Evolutionary conservation across 1,140 invertebrate species (phyloP), one percentile per base, ranked within the genome.

Genomic region (Bombyx mandarina): DNA sequence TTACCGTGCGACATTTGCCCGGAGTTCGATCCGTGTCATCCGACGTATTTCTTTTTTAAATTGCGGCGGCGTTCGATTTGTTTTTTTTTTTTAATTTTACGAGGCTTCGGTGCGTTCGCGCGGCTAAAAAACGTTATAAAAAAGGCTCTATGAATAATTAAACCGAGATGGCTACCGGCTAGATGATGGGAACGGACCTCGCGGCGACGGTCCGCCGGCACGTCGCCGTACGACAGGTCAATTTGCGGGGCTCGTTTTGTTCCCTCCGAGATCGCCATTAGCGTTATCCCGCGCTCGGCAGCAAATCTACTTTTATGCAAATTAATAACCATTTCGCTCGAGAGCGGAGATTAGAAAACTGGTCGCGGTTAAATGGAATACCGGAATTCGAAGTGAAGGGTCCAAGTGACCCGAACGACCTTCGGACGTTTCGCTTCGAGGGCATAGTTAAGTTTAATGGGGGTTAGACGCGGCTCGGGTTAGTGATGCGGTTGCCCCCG

Each of bases 1-100:
- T 86, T 85, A 86, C 77, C 74, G 74, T 79, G 81, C 83, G 83
- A 83, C 81, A 84, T 86, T 86, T 86, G 81, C 83, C 83, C 81
- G 80, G 83, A 86, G 83, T 86, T 86, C 83, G 81, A 83, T 83
- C 80, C 80, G 82, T 86, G 83, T 86, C 83, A 85, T 86, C 77
- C 76, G 80, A 84, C 82, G 75, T 83, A 83, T 83, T 84, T 79
- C 79, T 86, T 82, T 86, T 84, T 84, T 78, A 78, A 82, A 85
- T 79, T 83, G 76, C 80, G 73, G 73, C 75, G 72, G 59, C 64
- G 69, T 73, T 79, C 77, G 76, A 81, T 82, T 80, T 35, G 26
- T 35, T 76, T 79, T 82, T 83, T 84, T 72, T 85, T 84, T 85
- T 87, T 82, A 82, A 83, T 86, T 83, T 85, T 85, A 83, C 81